These are phyloP conservation scores for Acropora yongei DNA, from an alignment of 64 coral and sea anemone species.

Conservation along the genomic window DNA sequence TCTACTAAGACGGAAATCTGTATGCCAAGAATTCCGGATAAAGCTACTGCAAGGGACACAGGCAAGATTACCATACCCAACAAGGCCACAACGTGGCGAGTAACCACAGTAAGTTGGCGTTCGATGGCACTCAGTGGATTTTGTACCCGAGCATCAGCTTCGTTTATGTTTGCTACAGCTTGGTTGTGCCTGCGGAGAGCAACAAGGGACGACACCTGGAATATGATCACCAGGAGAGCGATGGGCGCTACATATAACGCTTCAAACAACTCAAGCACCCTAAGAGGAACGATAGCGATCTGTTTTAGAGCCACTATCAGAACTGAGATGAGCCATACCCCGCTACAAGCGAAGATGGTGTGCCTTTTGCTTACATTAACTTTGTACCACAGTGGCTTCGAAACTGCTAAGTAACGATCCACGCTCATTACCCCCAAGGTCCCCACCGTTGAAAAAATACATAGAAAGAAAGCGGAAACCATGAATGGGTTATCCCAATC, in stretches of 20 bases:
- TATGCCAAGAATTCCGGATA: neutral
- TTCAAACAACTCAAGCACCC: neutral
- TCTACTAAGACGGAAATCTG: neutral
- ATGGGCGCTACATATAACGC: neutral
- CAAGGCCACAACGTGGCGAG: constrained; percentile 13
- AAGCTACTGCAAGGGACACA: neutral
- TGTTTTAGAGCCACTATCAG: neutral
- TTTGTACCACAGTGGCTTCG: constrained; percentile 35
- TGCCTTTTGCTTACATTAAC: neutral
- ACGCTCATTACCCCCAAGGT: constrained; percentile 36
- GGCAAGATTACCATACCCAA: neutral
- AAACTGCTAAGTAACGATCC: constrained; percentile 40
- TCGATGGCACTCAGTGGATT: neutral
- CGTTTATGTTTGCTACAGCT: neutral
- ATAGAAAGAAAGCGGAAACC: constrained; percentile 30
- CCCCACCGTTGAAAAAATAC: constrained; percentile 11
- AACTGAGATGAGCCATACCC: neutral
- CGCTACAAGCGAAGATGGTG: neutral
- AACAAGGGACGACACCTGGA: constrained; percentile 6
- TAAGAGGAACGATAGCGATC: neutral
- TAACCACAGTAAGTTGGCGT: neutral
- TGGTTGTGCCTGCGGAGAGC: constrained; percentile 26
- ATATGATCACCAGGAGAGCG: neutral
- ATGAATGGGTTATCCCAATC: constrained; percentile 29
- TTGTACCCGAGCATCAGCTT: neutral